phyloP scores from a whole-genome alignment of 2,888 invertebrate species.

The Quadroppia sp. region DNA sequence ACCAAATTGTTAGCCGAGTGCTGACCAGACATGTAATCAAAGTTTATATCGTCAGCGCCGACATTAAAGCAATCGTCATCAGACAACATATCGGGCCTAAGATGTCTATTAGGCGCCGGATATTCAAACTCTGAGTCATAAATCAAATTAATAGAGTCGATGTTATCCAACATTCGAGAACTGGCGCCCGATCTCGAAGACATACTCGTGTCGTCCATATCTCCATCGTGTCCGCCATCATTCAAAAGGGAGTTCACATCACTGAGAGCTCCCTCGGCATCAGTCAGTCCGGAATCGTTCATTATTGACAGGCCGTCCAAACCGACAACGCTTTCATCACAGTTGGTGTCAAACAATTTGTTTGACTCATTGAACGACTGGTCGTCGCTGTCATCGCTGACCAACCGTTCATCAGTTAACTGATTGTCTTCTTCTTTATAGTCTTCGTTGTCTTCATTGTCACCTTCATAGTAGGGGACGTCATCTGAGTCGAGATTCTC shows the following conservation, averaged over 20 bases:
- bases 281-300: constrained; percentile 78
- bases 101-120: constrained; percentile 56
- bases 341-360: constrained; percentile 11
- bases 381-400: constrained; percentile 22
- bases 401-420: not conserved
- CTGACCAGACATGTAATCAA: constrained; percentile 50
- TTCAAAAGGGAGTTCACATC: constrained; percentile 64
- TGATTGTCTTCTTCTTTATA: constrained; percentile 53
- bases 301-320: constrained; percentile 77
- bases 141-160: constrained; percentile 74
- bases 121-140: constrained; percentile 70
- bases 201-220: constrained; percentile 68
- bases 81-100: constrained; percentile 54
- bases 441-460: constrained; percentile 48
- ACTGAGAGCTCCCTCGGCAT: constrained; percentile 79
- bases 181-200: constrained; percentile 69
- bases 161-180: constrained; percentile 71
- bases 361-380: not conserved
- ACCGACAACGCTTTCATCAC: constrained; percentile 66
- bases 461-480: constrained; percentile 41
- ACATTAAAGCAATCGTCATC: constrained; percentile 54
- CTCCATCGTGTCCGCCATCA: constrained; percentile 54
- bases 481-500: constrained; percentile 52
- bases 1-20: constrained; percentile 22
- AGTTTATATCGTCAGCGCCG: constrained; percentile 54